phyloP scores from a whole-genome alignment of 2,888 invertebrate genomes.

The Latrodectus hesperus region DNA sequence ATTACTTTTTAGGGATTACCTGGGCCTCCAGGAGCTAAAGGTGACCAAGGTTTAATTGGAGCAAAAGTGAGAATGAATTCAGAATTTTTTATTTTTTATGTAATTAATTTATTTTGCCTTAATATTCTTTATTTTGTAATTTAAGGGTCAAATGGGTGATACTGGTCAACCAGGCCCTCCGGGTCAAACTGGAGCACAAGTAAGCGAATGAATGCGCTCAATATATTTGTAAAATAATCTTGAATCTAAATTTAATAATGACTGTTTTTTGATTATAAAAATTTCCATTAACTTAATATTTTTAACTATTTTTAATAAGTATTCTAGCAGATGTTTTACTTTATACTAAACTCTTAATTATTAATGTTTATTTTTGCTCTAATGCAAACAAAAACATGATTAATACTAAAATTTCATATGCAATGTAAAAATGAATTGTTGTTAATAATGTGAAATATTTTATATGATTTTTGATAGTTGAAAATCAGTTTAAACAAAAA shows the following conservation, averaged over 20 bases:
- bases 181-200: conserved; percentile 85
- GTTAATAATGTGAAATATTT: too few species aligned
- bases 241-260: neutral
- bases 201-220: conserved; percentile 73
- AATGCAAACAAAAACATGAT: too few species aligned
- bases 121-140: neutral
- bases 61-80: conserved; percentile 76
- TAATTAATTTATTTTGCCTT: neutral
- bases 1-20: conserved; percentile 77
- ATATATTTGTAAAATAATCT: neutral
- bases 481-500: too few species aligned
- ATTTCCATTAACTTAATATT: neutral
- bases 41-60: conserved; percentile 83
- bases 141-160: conserved; percentile 61
- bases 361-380: too few species aligned
- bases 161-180: conserved; percentile 84
- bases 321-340: too few species aligned
- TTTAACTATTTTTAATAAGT: too few species aligned
- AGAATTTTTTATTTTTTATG: neutral
- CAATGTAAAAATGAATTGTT: too few species aligned
- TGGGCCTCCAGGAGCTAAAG: conserved; percentile 84
- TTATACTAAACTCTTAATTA: too few species aligned
- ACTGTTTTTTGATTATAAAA: neutral
- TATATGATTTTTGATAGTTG: too few species aligned
- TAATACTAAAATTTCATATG: too few species aligned